phyloP scores from a whole-genome alignment of 2,888 invertebrate genomes.

The Pteria penguin region DNA sequence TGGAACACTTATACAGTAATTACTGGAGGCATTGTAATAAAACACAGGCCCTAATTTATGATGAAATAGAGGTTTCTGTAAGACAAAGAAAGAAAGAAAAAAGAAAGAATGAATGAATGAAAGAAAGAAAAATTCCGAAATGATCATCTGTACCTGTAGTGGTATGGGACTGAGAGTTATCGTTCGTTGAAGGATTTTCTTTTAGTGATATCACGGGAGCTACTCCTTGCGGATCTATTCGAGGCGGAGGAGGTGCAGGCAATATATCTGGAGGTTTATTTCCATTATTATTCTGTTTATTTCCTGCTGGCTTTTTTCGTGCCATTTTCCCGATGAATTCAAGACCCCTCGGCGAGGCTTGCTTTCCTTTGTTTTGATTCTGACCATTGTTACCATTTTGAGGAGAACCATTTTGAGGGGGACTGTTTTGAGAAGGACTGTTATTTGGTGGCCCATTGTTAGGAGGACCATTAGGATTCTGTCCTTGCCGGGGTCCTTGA shows the following conservation, averaged over 20 bases:
- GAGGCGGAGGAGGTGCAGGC: background rate
- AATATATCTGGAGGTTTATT: background rate
- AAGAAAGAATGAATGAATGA: too few species aligned
- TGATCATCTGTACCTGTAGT: background rate
- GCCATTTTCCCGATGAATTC: constrained; percentile 1
- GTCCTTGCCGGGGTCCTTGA: background rate
- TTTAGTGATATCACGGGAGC: background rate
- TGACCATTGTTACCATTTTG: background rate
- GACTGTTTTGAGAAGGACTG: background rate
- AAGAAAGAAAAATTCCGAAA: too few species aligned
- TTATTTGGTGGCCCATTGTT: background rate
- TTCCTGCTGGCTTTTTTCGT: background rate
- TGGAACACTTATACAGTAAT: too few species aligned
- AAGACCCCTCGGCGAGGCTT: background rate
- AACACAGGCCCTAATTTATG: too few species aligned
- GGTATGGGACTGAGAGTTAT: too few species aligned
- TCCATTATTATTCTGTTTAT: too few species aligned
- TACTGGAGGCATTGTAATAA: too few species aligned
- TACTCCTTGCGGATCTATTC: background rate
- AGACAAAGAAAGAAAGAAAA: too few species aligned
- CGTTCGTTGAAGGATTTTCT: background rate
- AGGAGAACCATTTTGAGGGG: background rate
- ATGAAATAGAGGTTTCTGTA: too few species aligned
- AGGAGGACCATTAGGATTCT: background rate
- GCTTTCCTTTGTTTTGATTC: background rate